Base-by-base conservation (phyloP, 1,140 invertebrate genomes). In the Ostrea edulis region DNA sequence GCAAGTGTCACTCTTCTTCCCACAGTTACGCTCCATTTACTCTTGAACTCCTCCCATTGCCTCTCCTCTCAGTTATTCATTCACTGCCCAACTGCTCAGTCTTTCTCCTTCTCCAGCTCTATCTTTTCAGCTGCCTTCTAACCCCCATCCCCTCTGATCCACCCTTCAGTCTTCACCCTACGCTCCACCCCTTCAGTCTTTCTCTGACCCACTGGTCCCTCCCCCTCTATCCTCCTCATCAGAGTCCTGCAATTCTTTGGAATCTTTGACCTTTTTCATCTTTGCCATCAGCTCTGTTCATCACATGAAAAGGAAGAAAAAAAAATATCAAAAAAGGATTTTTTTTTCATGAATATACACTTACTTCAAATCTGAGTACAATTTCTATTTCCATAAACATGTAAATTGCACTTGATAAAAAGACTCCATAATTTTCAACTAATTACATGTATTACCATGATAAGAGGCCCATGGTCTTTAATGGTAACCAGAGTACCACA, bases 201-300 rank as follows among this genome's bases (percentile, higher is more conserved):
- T 9, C 22, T 77, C 29, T 7, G 29, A 20, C n/a, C 35, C 68
- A 29, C 68, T 35, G 9, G 22, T 25, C 29, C 68, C 68, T 14
- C 68, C 68, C 68, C 68, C 68, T 35, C 22, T 77, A 35, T 77
- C 68, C 29, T 77, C 68, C 9, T 14, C 68, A 29, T 77, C 68
- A 77, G 68, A 77, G 25, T 77, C 68, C 68, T 20, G 55, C 8
- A 25, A 17, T 77, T 11, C 68, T 77, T 35, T 77, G 9, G 25
- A 14, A 12, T 77, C 68, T 35, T 77, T 77, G 25, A 25, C 68
- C 25, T 77, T 77, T 25, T 77, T 77, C 29, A 77, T 77, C 68
- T 77, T 77, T 77, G 68, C 68, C 9, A 77, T 77, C 68, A 77
- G 29, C 25, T 77, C 68, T 77, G 14, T 14, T 11, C 9, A 25